phyloP scores from a whole-genome alignment of 2,113 vertebrate genomes.

The Perccottus glenii region DNA sequence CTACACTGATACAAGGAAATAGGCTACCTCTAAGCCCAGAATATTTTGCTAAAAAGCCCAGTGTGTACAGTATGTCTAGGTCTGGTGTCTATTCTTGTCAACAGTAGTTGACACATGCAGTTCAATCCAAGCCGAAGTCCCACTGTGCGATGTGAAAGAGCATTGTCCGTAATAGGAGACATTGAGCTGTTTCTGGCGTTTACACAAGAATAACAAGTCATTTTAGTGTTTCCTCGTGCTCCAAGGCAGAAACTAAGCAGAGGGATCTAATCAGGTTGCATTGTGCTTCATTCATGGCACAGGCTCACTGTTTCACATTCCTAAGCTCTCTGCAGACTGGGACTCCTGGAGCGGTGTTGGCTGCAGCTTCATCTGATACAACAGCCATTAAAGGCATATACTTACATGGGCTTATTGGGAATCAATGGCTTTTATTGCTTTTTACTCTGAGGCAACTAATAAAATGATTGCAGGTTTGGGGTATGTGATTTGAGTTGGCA shows the following conservation, averaged over 20 bases:
- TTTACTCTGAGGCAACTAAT: neutral
- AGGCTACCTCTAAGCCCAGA: slow-evolving; percentile 45
- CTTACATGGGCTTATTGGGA: slow-evolving; percentile 27
- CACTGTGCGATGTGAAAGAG: slow-evolving; percentile 15
- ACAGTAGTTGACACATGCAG: neutral
- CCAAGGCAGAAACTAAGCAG: slow-evolving; percentile 57
- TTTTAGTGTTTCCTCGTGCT: slow-evolving; percentile 73
- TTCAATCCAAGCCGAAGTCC: slow-evolving; percentile 3
- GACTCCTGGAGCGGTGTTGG: slow-evolving; percentile 36
- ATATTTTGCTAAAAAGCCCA: slow-evolving; percentile 56
- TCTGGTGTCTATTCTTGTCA: neutral
- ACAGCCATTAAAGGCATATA: slow-evolving; percentile 31
- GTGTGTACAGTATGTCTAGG: neutral
- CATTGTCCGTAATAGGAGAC: slow-evolving; percentile 44
- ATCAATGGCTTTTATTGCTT: slow-evolving; percentile 17
- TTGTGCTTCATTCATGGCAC: slow-evolving; percentile 66
- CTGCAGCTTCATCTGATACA: slow-evolving; percentile 38
- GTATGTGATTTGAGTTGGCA: too few relatives aligned
- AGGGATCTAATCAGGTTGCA: slow-evolving; percentile 63
- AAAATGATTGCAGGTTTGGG: neutral
- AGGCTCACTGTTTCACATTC: slow-evolving; percentile 51
- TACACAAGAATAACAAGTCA: slow-evolving; percentile 73
- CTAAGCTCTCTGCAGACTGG: slow-evolving; percentile 41
- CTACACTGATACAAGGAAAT: slow-evolving; percentile 68
- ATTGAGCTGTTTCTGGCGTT: slow-evolving; percentile 56